Base-by-base conservation (phyloP, 1,140 invertebrate species). In the Pogonus chalceus region DNA sequence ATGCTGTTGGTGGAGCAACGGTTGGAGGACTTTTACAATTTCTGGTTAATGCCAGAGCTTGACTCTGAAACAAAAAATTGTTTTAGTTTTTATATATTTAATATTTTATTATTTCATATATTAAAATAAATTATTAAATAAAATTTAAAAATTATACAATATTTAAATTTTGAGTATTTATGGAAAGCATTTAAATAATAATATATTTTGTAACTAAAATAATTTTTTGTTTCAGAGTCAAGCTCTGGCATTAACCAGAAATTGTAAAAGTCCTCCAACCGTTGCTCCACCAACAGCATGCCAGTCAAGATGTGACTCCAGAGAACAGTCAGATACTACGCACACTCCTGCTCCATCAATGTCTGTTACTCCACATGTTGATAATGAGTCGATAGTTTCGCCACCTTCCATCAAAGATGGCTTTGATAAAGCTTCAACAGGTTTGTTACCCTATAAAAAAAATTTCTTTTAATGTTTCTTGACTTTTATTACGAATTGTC, bases 21-120 rank as follows among this genome's bases (percentile, higher is more conserved):
- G 68, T 51, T 70, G 77, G 70, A 52, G 75, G 74, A 35, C 68
- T 77, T 68, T 73, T 79, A 66, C 76, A 68, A 26, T 49, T 72
- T 65, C 67, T 78, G 65, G 79, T 80, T 64, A 80, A 64, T 49
- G 72, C 77, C 63, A 81, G 64, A 49, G 79, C 79, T 61, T 78
- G 82, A 69, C 67, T 83, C 79, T 81, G 72, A 12, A 78, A 79
- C 43, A 57, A 37, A 23, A 55, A 57, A 55, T n/a, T n/a, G n/a
- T n/a, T n/a, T n/a, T n/a, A n/a, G n/a, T n/a, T n/a, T n/a, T n/a
- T n/a, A n/a, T n/a, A n/a, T n/a, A n/a, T n/a, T n/a, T n/a, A n/a
- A n/a, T n/a, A n/a, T n/a, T n/a, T n/a, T n/a, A n/a, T n/a, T n/a
- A n/a, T n/a, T n/a, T n/a, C n/a, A n/a, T n/a, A n/a, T n/a, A n/a